Evolutionary conservation across 2,888 invertebrate genomes (phyloP).

Genomic region (Pyrocoelia pectoralis): DNA sequence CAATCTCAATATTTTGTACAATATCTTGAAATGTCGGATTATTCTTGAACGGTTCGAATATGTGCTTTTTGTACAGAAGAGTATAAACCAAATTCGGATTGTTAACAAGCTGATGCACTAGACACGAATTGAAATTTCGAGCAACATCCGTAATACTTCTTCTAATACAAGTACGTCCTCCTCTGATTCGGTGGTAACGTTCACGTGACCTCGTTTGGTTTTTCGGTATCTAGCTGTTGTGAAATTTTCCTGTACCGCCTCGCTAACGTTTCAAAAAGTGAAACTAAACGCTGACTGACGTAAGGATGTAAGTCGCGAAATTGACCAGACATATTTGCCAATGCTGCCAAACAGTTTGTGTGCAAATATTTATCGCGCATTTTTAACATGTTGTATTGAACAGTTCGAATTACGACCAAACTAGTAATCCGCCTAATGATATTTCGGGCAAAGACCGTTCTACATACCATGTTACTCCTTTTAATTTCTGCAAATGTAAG

Average conservation of each 20-base stretch:
- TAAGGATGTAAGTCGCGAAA: slow-evolving; percentile 94
- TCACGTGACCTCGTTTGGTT: slow-evolving; percentile 43
- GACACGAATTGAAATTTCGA: slow-evolving; percentile 97
- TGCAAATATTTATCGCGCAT: slow-evolving; percentile 97
- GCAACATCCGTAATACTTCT: slow-evolving; percentile 94
- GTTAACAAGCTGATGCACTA: slow-evolving; percentile 86
- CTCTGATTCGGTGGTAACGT: slow-evolving; percentile 62
- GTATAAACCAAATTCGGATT: slow-evolving; percentile 95
- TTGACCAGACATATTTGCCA: slow-evolving; percentile 97
- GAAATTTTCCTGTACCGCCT: slow-evolving; percentile 80
- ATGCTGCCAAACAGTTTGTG: slow-evolving; percentile 96
- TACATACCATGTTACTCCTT: slow-evolving; percentile 92
- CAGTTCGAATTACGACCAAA: slow-evolving; percentile 95
- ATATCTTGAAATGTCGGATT: slow-evolving; percentile 93
- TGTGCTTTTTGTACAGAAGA: slow-evolving; percentile 88
- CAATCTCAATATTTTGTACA: slow-evolving; percentile 94
- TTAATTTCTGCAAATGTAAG: slow-evolving; percentile 78
- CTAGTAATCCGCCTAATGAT: slow-evolving; percentile 91
- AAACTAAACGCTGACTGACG: slow-evolving; percentile 93
- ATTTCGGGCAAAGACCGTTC: slow-evolving; percentile 91
- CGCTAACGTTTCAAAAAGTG: slow-evolving; percentile 88
- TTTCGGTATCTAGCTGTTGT: slow-evolving; percentile 37
- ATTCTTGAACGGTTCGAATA: slow-evolving; percentile 86
- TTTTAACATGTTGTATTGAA: slow-evolving; percentile 97
- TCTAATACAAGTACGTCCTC: slow-evolving; percentile 93